These are phyloP conservation scores for Chromobotia macracanthus DNA, from an alignment of 2,797 vertebrate genomes.

Conservation along the genomic window DNA sequence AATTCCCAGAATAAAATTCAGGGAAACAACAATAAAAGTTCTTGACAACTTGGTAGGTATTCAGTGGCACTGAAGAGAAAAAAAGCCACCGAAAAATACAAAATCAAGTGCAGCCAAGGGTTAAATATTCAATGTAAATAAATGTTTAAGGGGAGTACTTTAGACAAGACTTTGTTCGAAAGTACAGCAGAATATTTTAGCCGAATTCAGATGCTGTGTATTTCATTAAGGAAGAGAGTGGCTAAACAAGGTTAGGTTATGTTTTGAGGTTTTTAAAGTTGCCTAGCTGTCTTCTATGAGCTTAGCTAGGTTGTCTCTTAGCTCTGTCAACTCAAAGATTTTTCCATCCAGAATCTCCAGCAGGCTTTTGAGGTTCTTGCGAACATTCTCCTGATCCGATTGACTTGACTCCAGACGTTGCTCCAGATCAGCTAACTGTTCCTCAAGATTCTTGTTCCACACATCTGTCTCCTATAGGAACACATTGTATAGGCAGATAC, in stretches of 20 bases:
- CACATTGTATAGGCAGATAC: neutral
- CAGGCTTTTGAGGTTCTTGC: slow-evolving; percentile 97
- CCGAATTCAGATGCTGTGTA: slow-evolving; percentile 26
- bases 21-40: slow-evolving; percentile 47
- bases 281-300: slow-evolving; percentile 96
- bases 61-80: slow-evolving; percentile 54
- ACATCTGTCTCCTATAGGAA: slow-evolving; percentile 90
- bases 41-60: slow-evolving; percentile 39
- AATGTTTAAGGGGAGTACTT: slow-evolving; percentile 37
- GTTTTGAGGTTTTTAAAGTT: slow-evolving; percentile 69
- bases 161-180: slow-evolving; percentile 35
- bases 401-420: slow-evolving; percentile 96
- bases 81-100: slow-evolving; percentile 55
- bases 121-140: neutral
- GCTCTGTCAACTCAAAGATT: slow-evolving; percentile 98
- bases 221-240: slow-evolving; percentile 69
- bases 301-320: slow-evolving; percentile 95
- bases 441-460: slow-evolving; percentile 92
- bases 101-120: slow-evolving; percentile 59
- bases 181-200: slow-evolving; percentile 23
- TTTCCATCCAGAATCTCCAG: slow-evolving; percentile 98
- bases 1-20: slow-evolving; percentile 39
- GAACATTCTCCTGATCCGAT: slow-evolving; percentile 94
- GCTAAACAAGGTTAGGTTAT: slow-evolving; percentile 30
- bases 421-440: slow-evolving; percentile 90